phyloP scores from a whole-genome alignment of 1,140 invertebrate genomes.

The Gryllus bimaculatus region DNA sequence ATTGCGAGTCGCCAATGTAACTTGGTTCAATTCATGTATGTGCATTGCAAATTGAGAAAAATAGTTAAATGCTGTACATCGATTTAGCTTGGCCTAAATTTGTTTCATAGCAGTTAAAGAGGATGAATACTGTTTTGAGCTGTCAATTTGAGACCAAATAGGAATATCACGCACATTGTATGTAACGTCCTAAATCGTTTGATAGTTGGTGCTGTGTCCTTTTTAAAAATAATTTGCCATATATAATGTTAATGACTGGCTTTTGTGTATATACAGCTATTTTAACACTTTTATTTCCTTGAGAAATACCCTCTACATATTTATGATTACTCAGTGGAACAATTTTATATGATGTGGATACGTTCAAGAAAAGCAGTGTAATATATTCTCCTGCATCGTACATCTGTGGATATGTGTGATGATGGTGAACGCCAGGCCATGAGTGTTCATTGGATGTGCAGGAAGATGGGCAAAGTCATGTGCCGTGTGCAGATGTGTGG shows the following conservation, averaged over 20 bases:
- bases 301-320: not conserved
- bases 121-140: not conserved
- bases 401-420: constrained; percentile 8
- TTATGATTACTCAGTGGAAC: not conserved
- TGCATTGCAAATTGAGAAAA: not conserved
- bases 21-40: not conserved
- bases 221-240: constrained; percentile 15
- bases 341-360: constrained; percentile 6
- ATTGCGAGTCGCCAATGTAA: not conserved
- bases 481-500: not conserved
- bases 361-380: constrained; percentile 2
- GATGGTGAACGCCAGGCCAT: not conserved
- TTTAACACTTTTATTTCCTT: constrained; percentile 12
- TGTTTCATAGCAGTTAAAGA: not conserved
- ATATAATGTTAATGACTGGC: constrained; percentile 9
- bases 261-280: constrained; percentile 13
- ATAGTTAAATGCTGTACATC: constrained; percentile 12
- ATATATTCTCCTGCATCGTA: constrained; percentile 8
- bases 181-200: constrained; percentile 15
- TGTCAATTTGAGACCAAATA: constrained; percentile 9
- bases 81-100: constrained; percentile 15
- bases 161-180: constrained; percentile 14
- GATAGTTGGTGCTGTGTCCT: constrained; percentile 16
- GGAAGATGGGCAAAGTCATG: not conserved
- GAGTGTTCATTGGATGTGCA: not conserved